Base-by-base conservation (phyloP, 2,888 invertebrate genomes). In the Lepidocyrtinus sp. region DNA sequence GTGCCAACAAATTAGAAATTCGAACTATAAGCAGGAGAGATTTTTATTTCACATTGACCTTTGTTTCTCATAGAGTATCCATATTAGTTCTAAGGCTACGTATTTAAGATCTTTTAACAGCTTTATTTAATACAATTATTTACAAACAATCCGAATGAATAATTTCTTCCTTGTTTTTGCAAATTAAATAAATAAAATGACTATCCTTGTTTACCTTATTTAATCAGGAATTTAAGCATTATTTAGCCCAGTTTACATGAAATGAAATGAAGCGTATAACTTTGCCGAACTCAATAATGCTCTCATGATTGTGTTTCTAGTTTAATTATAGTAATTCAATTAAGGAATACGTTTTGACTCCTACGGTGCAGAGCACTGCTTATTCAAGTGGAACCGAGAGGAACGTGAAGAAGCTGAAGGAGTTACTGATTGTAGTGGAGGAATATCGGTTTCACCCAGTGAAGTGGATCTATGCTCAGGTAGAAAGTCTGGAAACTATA, bases 401-500 rank as follows among this genome's bases (percentile, higher is more conserved):
- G 71, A 67, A 61, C 7, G 55, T 19, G 55, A 50, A 12, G 70
- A 73, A 27, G 17, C 5, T 1, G 68, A 22, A 19, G 55, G 17
- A 25, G 5, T 1, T 45, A 45, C 17, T 21, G 22, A 67, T 26
- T 36, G 67, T 2, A 46, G n/a, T 55, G 26, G 9, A 36, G 46
- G 73, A 36, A 22, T 50, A 15, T 27, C 59, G 46, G 19, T 17
- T 24, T 68, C 75, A 50, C 73, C 46, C 3, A 73, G 46, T 27
- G 77, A 77, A 22, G 71, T 21, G 0, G 77, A 72, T 75, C 75
- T 67, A 22, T 68, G 79, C 19, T 76, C 79, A 19, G 83, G 83
- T 22, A 83, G 75, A 65, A 83, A 83, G 65, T 83, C 83, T 64
- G 83, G 83, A 82, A 83, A 83, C 83, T 83, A 15, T 1, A 67